These are phyloP conservation scores for Oreortyx pictus DNA, from an alignment of 2,797 vertebrate species.

Conservation along the genomic window DNA sequence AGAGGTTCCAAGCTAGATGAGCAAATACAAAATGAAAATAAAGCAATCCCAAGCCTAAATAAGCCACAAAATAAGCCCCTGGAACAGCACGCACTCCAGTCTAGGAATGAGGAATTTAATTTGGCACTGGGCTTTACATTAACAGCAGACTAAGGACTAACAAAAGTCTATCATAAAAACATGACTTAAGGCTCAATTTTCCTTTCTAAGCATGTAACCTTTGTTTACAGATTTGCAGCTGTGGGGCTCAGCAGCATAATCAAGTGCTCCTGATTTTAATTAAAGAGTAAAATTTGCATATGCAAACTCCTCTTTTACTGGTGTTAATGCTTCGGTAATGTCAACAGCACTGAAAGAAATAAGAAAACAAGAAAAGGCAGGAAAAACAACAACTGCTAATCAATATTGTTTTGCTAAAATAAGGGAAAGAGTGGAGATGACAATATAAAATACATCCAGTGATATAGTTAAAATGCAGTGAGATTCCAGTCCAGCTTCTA, in stretches of 20 bases:
- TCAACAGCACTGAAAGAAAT: slow-evolving; percentile 1
- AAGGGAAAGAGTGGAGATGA: background rate
- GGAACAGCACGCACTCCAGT: background rate
- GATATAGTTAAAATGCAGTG: background rate
- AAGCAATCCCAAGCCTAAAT: background rate
- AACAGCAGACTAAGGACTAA: background rate
- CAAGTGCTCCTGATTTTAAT: slow-evolving; percentile 60
- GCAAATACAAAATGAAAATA: slow-evolving; percentile 5
- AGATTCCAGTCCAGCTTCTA: background rate
- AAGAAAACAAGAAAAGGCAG: background rate
- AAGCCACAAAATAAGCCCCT: background rate
- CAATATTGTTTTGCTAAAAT: background rate
- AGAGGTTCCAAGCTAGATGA: background rate
- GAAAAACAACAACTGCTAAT: background rate
- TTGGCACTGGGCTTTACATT: background rate
- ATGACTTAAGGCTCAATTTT: slow-evolving; percentile 21
- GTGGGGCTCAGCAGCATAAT: slow-evolving; percentile 45
- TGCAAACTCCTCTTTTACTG: background rate
- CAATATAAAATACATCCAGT: background rate
- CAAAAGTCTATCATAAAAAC: background rate
- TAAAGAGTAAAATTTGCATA: slow-evolving; percentile 57
- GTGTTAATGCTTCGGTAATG: background rate
- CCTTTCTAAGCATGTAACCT: slow-evolving; percentile 35
- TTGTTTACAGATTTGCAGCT: slow-evolving; percentile 58
- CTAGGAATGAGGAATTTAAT: background rate